phyloP scores from a whole-genome alignment of 2,888 invertebrate species.

The Heteropelma amictum region DNA sequence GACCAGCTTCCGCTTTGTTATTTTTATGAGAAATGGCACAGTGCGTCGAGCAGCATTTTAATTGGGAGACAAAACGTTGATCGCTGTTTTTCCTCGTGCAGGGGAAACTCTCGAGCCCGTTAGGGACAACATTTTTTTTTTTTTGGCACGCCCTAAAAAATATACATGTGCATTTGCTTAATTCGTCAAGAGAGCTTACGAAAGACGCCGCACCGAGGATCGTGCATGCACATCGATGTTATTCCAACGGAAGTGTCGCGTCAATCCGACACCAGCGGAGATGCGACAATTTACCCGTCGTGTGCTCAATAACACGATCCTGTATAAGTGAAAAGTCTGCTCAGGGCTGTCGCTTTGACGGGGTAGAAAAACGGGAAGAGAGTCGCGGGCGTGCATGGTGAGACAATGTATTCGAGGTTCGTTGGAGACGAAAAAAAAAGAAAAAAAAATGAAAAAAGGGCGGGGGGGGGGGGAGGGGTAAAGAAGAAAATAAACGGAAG shows the following conservation, averaged over 20 bases:
- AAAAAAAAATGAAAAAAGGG: not conserved
- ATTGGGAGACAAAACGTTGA: no score
- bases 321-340: conserved; percentile 38
- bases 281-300: conserved; percentile 68
- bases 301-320: conserved; percentile 69
- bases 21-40: no score
- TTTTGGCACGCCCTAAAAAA: no score
- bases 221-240: conserved; percentile 45
- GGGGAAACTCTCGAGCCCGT: no score
- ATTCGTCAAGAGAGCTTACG: no score
- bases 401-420: conserved; percentile 46
- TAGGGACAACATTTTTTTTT: no score
- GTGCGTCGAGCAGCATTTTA: no score
- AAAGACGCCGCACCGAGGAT: conserved; percentile 45
- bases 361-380: not conserved
- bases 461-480: not conserved
- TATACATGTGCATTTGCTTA: no score
- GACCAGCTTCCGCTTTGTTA: no score
- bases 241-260: conserved; percentile 50
- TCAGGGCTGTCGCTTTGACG: not conserved
- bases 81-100: no score
- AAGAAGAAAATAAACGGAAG: conserved; percentile 7
- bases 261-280: conserved; percentile 69
- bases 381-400: conserved; percentile 29
- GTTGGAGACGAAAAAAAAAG: conserved; percentile 16